Evolutionary conservation across 1,140 invertebrate genomes (phyloP).

Genomic region (Ridgeia piscesae): DNA sequence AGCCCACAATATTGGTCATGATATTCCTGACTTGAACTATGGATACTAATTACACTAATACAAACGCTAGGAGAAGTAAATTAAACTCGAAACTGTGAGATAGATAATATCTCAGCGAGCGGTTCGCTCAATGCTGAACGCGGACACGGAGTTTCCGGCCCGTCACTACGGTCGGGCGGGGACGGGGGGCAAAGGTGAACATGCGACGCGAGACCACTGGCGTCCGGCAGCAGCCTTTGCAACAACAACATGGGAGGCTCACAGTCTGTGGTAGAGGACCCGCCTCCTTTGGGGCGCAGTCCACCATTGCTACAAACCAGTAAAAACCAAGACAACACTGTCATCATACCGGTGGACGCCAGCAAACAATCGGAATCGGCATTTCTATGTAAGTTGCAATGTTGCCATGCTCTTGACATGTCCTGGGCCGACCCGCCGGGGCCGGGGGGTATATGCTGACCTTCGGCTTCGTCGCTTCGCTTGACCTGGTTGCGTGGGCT

Average conservation of each 20-base stretch:
- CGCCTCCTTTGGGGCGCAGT: neutral
- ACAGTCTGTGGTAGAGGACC: neutral
- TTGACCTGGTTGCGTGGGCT: neutral
- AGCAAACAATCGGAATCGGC: slow-evolving; percentile 20
- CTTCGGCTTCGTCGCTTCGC: neutral
- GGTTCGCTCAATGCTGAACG: neutral
- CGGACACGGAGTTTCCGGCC: neutral
- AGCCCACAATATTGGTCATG: too few relatives aligned
- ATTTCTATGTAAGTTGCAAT: slow-evolving; percentile 15
- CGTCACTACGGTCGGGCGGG: neutral
- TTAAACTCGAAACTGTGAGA: neutral
- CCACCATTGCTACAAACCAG: neutral
- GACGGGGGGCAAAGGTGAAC: neutral
- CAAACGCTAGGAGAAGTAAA: neutral
- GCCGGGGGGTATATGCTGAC: neutral
- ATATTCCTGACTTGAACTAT: too few relatives aligned
- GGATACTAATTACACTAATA: too few relatives aligned
- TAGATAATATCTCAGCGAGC: too few relatives aligned
- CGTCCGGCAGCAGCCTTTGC: too few relatives aligned
- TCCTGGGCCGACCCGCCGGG: neutral
- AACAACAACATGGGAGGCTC: neutral
- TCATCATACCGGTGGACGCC: slow-evolving; percentile 18
- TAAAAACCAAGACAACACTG: neutral
- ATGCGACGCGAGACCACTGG: neutral
- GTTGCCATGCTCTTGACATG: neutral